Conservation (phyloP, 2,113 vertebrate species). For the Stegastes partitus region DNA sequence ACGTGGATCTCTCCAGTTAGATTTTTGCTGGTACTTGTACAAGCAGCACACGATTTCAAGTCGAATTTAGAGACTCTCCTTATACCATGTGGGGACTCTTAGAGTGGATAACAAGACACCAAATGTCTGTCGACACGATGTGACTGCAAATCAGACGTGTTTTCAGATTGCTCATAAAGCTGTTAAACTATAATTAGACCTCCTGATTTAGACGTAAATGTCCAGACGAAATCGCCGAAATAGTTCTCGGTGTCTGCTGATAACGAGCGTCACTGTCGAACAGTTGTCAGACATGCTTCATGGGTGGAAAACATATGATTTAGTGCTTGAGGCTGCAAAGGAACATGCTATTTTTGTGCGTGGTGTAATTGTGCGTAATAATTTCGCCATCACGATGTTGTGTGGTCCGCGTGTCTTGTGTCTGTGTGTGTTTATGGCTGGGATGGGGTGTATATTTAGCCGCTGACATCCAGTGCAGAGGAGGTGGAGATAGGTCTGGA, state of each 20-base stretch:
- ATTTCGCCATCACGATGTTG: conserved; percentile 32
- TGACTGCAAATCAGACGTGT: neutral
- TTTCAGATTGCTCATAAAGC: neutral
- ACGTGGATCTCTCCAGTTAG: neutral
- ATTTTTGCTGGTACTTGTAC: neutral
- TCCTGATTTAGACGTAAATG: neutral
- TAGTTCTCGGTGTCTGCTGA: neutral
- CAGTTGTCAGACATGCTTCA: neutral
- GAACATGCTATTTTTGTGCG: conserved; percentile 17
- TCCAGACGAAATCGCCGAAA: neutral
- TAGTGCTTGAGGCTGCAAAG: neutral
- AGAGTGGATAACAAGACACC: neutral
- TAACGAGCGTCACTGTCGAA: neutral
- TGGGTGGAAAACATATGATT: conserved; percentile 11
- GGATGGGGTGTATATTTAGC: conserved; percentile 76
- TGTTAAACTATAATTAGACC: neutral
- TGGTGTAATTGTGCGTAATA: conserved; percentile 5
- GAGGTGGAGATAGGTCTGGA: conserved; percentile 77
- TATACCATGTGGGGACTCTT: neutral
- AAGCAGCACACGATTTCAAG: neutral
- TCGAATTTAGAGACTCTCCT: neutral
- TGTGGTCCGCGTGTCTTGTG: conserved; percentile 10
- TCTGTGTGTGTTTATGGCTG: conserved; percentile 42
- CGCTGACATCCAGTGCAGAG: conserved; percentile 77
- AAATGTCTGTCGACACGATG: neutral